Conservation (phyloP, 1,140 invertebrate genomes). For the Glossosoma conforme region DNA sequence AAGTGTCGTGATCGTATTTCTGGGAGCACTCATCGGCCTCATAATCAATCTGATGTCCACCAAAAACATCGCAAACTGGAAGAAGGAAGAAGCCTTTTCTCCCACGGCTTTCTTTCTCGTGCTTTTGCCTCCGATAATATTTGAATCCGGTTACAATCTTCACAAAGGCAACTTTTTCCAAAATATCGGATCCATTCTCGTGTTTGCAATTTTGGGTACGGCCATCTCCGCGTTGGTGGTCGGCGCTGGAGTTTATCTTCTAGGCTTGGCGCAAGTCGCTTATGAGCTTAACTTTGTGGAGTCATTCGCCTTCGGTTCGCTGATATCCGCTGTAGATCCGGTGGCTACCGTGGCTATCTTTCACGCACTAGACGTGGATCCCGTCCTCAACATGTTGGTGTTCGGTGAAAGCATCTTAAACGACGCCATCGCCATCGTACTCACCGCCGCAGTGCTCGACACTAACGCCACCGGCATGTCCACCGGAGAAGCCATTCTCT, state of each 20-base stretch:
- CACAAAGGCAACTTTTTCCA: constrained; percentile 99
- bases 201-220: constrained; percentile 96
- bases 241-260: constrained; percentile 89
- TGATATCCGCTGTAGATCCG: constrained; percentile 98
- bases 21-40: constrained; percentile 89
- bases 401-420: constrained; percentile 98
- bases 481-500: constrained; percentile 78
- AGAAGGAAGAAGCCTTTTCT: constrained; percentile 94
- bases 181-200: constrained; percentile 90
- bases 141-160: constrained; percentile 97
- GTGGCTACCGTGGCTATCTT: constrained; percentile 98
- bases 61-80: constrained; percentile 87
- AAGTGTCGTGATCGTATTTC: constrained; percentile 93
- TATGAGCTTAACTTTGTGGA: constrained; percentile 91
- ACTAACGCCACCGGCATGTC: constrained; percentile 69
- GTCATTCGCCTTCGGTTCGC: constrained; percentile 96
- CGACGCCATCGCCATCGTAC: constrained; percentile 96
- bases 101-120: constrained; percentile 97
- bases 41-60: constrained; percentile 87
- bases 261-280: constrained; percentile 84
- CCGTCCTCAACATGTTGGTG: constrained; percentile 96
- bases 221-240: constrained; percentile 92
- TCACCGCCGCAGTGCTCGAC: constrained; percentile 84
- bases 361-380: constrained; percentile 92
- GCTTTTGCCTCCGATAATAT: constrained; percentile 96